A percentile compares a stretch with the other conserved stretches of the same genome.
These are phyloP conservation scores for Tor tambroides DNA, from an alignment of 2,113 vertebrate species.

Conservation along the genomic window DNA sequence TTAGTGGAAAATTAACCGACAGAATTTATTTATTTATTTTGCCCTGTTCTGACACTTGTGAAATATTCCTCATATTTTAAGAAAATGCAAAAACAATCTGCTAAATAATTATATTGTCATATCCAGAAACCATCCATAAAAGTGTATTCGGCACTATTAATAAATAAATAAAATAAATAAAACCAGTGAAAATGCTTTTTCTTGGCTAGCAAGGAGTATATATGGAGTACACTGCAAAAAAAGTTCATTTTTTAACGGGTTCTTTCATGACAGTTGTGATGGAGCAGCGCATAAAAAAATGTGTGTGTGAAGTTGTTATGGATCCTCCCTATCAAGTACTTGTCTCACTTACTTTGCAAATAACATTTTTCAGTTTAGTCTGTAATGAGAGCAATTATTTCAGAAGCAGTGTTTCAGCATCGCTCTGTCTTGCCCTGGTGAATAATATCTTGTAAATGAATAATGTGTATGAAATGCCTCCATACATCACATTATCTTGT, in stretches of 20 bases:
- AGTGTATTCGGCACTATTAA: background rate
- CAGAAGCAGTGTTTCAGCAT: background rate
- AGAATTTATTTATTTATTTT: too few relatives aligned
- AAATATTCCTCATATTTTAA: background rate
- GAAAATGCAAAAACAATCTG: background rate
- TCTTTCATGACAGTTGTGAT: background rate
- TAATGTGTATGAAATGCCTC: constrained; percentile 22
- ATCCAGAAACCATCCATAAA: background rate
- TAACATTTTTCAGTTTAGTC: constrained; percentile 15
- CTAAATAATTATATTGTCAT: background rate
- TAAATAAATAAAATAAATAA: background rate
- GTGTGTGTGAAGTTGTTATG: background rate
- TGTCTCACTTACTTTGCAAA: background rate
- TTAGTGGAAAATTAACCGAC: background rate
- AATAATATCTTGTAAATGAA: constrained; percentile 11
- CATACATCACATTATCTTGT: background rate
- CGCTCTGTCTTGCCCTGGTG: background rate
- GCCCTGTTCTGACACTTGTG: too few relatives aligned
- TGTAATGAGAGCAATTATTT: constrained; percentile 23
- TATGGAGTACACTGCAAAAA: background rate
- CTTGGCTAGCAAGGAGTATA: background rate
- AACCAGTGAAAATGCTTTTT: background rate
- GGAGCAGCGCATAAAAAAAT: background rate
- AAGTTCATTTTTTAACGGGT: background rate
- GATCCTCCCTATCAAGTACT: background rate